Base-by-base conservation (phyloP, 2,113 vertebrate species). In the Grallaria varia region DNA sequence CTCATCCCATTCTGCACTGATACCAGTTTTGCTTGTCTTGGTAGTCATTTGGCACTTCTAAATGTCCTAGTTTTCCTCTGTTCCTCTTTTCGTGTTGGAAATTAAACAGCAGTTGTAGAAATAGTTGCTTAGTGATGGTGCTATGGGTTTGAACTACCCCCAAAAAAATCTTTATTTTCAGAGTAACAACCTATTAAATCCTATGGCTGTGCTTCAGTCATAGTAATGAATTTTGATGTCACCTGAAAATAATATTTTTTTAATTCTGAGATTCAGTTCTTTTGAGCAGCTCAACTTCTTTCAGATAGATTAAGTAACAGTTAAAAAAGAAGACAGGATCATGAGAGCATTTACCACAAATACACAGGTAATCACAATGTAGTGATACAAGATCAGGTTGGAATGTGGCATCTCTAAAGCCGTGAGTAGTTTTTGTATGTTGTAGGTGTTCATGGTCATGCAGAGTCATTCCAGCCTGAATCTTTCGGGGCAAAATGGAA, bases 71-170 rank as follows among this genome's bases (percentile, higher is more conserved):
- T 74, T 84, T 77, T 80, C 10, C 14, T 5, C 0, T 68, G 19
- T 56, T 92, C 21, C 47, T 78, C 10, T 1, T 45, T 37, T 50
- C 47, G 20, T 47, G 35, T 45, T 0, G 0, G 0, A 72, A 59
- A 45, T 39, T 74, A 31, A 60, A 27, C 9, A 53, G n/a, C 40
- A 58, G 17, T 79, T 87, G n/a, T 81, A 44, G 72, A 44, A 68
- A 8, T 50, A 73, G 35, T 71, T 87, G 25, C 35, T 28, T 82
- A 35, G 55, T 1, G 3, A 64, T 93, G 75, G 56, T 28, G 20
- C 18, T 1, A 0, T 22, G 27, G 50, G 24, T 42, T 77, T 72
- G 35, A 66, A n/a, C 24, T 86, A n/a, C 19, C 21, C 3, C 1
- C 31, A 64, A 63, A 40, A 84, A 72, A 33, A 11, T 8, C 27